These are phyloP conservation scores for Leptinotarsa peninsularis DNA, from an alignment of 2,888 invertebrate genomes.

Conservation along the genomic window DNA sequence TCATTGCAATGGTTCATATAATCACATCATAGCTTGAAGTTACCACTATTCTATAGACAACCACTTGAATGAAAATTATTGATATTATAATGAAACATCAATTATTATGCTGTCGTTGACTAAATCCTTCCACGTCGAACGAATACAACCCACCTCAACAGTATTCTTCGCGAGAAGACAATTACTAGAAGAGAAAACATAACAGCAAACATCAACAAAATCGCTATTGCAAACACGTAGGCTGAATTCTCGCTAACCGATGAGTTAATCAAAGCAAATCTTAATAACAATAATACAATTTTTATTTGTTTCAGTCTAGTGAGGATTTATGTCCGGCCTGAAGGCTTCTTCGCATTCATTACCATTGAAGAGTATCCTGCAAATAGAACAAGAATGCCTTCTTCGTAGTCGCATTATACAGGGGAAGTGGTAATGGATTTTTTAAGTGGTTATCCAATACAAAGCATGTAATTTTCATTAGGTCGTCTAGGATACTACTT, in stretches of 20 bases:
- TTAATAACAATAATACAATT: constrained; percentile 16
- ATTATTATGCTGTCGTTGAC: no score
- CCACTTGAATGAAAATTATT: no score
- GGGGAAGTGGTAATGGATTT: not conserved
- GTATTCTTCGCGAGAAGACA: not conserved
- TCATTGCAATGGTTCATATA: no score
- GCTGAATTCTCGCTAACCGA: constrained; percentile 9
- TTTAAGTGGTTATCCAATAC: not conserved
- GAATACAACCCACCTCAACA: no score
- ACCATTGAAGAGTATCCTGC: constrained; percentile 9
- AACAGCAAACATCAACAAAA: constrained; percentile 10
- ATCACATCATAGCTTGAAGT: no score
- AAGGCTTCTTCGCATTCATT: constrained; percentile 8
- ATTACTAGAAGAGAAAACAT: constrained; percentile 5
- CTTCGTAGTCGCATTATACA: constrained; percentile 2
- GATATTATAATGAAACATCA: no score
- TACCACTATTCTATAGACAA: no score
- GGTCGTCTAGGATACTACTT: not conserved
- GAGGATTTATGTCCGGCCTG: constrained; percentile 8
- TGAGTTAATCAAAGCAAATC: constrained; percentile 12
- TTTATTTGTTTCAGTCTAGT: constrained; percentile 16
- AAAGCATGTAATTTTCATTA: not conserved
- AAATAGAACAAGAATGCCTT: constrained; percentile 2
- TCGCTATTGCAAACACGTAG: constrained; percentile 15
- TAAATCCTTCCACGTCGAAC: no score